Evolutionary conservation across 2,797 vertebrate genomes (phyloP), one percentile per base, ranked within the genome.

Genomic region (Chaunax sp.): DNA sequence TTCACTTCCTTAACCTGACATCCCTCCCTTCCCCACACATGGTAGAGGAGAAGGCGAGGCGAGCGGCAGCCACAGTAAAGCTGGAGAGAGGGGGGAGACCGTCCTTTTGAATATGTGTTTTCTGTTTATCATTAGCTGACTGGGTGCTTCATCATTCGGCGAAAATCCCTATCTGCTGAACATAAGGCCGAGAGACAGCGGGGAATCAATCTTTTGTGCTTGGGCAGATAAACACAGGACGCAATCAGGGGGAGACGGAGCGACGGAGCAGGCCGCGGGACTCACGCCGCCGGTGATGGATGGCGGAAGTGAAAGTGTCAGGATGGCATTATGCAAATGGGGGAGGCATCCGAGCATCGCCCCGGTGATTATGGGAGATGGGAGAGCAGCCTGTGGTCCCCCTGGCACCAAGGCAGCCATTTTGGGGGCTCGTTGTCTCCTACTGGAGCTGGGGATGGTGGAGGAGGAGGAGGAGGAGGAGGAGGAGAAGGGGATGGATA

Each of bases 321-420:
- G 95, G 95, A 95, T 93, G 94, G 95, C 94, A 95, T 96, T 97
- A 98, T 97, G 96, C 94, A 98, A 98, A 98, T 97, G 91, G 93
- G 87, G 88, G 88, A 96, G 95, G 94, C 95, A 97, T 96, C 94
- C 93, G 90, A 95, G 95, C 95, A 95, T 96, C 94, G 95, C 95
- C 92, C 95, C 95, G 96, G 95, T 97, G 96, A 97, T 97, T 97
- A 95, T 93, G 95, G 95, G 93, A 94, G 94, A 95, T 94, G 93
- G 90, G 95, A 97, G 93, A 95, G 91, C 92, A 94, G 93, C 88
- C 92, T 93, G 89, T 92, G 92, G 94, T 98, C 96, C 96, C 96
- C 94, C 95, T 96, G 94, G 95, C 92, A 95, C 92, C 90, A 92
- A 95, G 96, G 96, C 95, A 95, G 96, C 95, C 95, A 96, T 96